Evolutionary conservation across 2,797 vertebrate species (phyloP), one percentile per base, ranked within the genome.

Genomic region (Bovichtus variegatus): DNA sequence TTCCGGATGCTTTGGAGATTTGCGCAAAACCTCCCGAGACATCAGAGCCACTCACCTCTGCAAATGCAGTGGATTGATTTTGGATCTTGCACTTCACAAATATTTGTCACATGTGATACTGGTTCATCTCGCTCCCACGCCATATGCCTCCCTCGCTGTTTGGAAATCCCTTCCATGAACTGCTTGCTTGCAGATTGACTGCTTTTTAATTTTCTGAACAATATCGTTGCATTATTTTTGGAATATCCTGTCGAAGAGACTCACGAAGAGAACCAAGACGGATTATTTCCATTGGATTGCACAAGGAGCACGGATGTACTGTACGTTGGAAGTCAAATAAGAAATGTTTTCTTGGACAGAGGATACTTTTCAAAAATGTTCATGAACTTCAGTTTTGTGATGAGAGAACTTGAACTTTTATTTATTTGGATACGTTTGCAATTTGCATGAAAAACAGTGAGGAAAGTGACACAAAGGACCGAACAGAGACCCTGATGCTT

Each of bases 371-470:
- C 10, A n/a, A n/a, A n/a, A n/a, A 53, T 40, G 15, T 40, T 58
- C 15, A 41, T 19, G 9, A 59, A 73, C 40, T 62, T 41, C 5
- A 44, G 2, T 16, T 72, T 57, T 51, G 0, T 12, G 34, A 53
- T 23, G 27, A 31, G 2, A 59, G 11, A 50, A 50, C 5, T 49
- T 34, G 21, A 58, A 23, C 19, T 27, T 60, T 78, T 66, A 86
- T 57, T 83, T 80, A 80, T 86, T 75, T 54, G 16, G 23, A 65
- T 50, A 6, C 0, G 31, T 74, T 49, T 55, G 36, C 53, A 49
- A 1, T 64, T 66, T 69, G 25, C 61, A 58, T 70, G 47, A 3
- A 18, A 51, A 63, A 29, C 44, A 15, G 11, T 8, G 11, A 64
- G 25, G 23, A 19, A 59, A 25, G 2, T 31, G 13, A 44, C 43